Conservation (phyloP, 2,113 vertebrate genomes). For the Felis chaus region DNA sequence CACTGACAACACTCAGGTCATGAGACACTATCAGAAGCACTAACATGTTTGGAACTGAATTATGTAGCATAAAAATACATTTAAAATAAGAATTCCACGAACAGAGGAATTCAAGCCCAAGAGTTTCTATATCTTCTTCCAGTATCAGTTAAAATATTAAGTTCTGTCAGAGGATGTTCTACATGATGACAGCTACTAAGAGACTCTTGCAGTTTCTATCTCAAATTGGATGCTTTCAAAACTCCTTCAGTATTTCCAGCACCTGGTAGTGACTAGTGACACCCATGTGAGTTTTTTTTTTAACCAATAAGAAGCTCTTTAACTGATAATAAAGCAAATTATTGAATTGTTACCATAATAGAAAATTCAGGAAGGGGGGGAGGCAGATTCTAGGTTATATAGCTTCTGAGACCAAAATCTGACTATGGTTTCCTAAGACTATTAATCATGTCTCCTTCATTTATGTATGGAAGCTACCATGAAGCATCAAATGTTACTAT, state of each 20-base stretch:
- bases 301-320: conserved; percentile 77
- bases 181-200: conserved; percentile 84
- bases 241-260: conserved; percentile 77
- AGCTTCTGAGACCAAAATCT: neutral
- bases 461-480: neutral
- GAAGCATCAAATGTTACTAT: neutral
- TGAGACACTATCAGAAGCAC: neutral
- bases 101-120: conserved; percentile 62
- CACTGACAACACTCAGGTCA: neutral
- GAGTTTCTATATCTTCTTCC: conserved; percentile 66
- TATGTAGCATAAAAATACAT: neutral
- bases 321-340: conserved; percentile 72
- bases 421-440: neutral
- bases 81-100: conserved; percentile 23
- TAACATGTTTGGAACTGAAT: conserved; percentile 24
- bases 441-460: neutral
- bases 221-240: conserved; percentile 77
- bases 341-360: conserved; percentile 62
- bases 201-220: conserved; percentile 77
- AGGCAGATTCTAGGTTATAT: neutral
- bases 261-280: conserved; percentile 80
- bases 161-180: conserved; percentile 72
- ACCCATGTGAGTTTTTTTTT: conserved; percentile 78
- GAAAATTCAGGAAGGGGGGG: neutral
- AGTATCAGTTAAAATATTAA: conserved; percentile 76